These are phyloP conservation scores for Mormyrus proboscirostris DNA, from an alignment of 2,797 vertebrate species.

Conservation along the genomic window DNA sequence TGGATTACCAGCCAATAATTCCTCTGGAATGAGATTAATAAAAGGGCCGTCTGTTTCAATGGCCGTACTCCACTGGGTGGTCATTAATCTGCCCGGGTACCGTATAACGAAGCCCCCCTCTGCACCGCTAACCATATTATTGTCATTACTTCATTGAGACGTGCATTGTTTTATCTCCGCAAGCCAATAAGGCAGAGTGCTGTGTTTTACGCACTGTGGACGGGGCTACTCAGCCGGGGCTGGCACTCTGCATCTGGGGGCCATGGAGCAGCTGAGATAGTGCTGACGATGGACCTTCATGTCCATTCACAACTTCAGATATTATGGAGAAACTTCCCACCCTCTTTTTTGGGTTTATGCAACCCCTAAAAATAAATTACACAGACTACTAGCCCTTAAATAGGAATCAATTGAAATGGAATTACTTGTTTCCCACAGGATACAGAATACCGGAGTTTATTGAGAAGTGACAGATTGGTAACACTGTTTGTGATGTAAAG, in stretches of 20 bases:
- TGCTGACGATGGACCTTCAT: background rate
- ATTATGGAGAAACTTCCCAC: background rate
- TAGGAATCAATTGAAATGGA: background rate
- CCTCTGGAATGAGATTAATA: slow-evolving; percentile 67
- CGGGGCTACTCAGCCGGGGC: background rate
- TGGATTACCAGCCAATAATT: slow-evolving; percentile 70
- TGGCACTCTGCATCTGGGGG: background rate
- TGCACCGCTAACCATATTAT: slow-evolving; percentile 69
- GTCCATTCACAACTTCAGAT: background rate
- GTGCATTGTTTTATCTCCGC: slow-evolving; percentile 28
- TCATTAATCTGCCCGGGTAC: slow-evolving; percentile 74
- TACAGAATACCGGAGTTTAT: background rate
- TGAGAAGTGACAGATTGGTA: background rate
- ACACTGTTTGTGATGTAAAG: background rate
- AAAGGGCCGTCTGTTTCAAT: slow-evolving; percentile 59
- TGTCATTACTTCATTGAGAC: slow-evolving; percentile 62
- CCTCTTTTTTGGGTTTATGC: background rate
- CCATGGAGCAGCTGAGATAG: background rate
- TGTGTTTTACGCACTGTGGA: background rate
- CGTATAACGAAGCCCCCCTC: slow-evolving; percentile 54
- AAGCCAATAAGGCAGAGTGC: background rate
- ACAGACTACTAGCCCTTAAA: background rate
- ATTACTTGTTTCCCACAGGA: background rate
- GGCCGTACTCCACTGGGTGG: slow-evolving; percentile 51
- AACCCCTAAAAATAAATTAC: background rate